These are phyloP conservation scores for Tragelaphus buxtoni DNA, from an alignment of 2,113 vertebrate genomes.

Conservation along the genomic window DNA sequence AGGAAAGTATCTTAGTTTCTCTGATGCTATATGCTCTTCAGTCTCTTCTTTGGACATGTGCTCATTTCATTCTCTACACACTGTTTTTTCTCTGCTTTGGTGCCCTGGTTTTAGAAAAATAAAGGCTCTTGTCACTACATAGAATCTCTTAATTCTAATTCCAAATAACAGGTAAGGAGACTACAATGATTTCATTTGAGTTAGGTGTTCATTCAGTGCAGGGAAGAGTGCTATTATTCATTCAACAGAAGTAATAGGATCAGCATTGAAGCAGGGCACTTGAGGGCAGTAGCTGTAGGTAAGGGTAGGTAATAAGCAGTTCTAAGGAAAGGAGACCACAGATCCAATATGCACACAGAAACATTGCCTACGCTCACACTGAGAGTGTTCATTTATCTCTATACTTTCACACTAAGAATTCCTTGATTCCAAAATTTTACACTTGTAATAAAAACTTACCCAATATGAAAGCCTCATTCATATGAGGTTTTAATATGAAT, in stretches of 20 bases:
- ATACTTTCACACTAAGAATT: neutral
- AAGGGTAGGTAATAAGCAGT: too few species aligned
- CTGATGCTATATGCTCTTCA: accelerated
- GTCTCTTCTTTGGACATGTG: neutral
- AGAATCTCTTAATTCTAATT: neutral
- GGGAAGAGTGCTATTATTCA: neutral
- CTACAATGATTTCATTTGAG: neutral
- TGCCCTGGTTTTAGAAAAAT: neutral
- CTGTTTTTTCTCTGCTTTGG: neutral
- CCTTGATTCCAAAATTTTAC: neutral
- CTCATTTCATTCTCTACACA: neutral
- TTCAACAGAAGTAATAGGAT: neutral
- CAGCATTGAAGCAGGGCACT: neutral
- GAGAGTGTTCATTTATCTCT: neutral
- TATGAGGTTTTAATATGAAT: neutral
- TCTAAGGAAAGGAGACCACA: neutral
- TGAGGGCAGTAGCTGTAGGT: accelerated
- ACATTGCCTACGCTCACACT: neutral
- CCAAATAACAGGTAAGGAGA: neutral
- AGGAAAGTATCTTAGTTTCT: neutral
- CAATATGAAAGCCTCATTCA: neutral
- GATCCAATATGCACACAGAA: neutral
- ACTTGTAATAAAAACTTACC: neutral
- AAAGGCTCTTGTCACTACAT: neutral
- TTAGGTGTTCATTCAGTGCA: neutral